phyloP scores from a whole-genome alignment of 2,113 vertebrate genomes.

The Athene cunicularia region DNA sequence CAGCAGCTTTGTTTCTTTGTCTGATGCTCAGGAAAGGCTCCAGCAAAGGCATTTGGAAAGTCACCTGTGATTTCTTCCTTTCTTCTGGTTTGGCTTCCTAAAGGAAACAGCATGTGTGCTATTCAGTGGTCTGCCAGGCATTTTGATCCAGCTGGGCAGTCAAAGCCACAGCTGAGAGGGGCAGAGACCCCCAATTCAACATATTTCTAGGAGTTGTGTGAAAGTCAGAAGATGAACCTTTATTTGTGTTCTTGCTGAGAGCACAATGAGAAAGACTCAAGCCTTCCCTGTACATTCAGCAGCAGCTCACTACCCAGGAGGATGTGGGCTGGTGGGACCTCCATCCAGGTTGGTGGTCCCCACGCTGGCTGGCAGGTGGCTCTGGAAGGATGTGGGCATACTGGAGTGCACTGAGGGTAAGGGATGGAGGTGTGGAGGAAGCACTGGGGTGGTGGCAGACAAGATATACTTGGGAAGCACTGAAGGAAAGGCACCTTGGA shows the following conservation, averaged over 20 bases:
- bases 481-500: not conserved
- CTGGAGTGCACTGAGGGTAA: not conserved
- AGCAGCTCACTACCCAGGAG: not conserved
- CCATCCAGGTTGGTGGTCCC: not conserved
- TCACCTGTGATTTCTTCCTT: not conserved
- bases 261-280: not conserved
- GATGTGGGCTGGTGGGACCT: not conserved
- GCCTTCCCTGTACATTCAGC: not conserved
- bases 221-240: not conserved
- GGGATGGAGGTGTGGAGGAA: not conserved
- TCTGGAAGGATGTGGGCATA: not conserved
- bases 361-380: accelerated
- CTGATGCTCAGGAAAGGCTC: not conserved
- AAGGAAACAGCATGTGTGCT: accelerated
- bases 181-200: not conserved
- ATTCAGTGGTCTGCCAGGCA: not conserved
- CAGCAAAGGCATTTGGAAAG: not conserved
- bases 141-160: not conserved
- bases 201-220: not conserved
- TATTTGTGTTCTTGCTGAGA: not conserved
- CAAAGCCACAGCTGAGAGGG: not conserved
- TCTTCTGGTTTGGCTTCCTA: not conserved
- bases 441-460: not conserved
- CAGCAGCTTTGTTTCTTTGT: not conserved
- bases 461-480: not conserved